Conservation (phyloP, 2,113 vertebrate genomes). For the Phalacrocorax brasilianus region DNA sequence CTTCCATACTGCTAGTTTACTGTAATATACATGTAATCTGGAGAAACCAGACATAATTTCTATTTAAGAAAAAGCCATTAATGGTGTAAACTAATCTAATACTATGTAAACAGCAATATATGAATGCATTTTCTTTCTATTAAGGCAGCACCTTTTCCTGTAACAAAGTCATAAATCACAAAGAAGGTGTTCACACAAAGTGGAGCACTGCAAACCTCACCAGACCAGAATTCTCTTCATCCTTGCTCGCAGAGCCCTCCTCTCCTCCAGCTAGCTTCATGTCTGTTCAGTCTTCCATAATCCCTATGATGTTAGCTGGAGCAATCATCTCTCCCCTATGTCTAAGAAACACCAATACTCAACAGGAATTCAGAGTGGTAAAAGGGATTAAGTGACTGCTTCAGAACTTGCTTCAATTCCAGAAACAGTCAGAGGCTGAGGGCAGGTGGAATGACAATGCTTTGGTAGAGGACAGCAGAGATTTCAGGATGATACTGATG, state of each 20-base stretch:
- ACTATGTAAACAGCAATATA: neutral
- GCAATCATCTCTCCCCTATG: neutral
- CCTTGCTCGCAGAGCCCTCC: neutral
- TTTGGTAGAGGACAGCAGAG: neutral
- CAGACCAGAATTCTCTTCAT: neutral
- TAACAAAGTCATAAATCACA: neutral
- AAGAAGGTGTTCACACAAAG: neutral
- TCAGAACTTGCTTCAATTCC: neutral
- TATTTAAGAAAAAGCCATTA: neutral
- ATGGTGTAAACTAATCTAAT: neutral
- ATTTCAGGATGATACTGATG: neutral
- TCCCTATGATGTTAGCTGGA: neutral
- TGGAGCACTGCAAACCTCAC: neutral
- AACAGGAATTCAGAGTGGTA: neutral
- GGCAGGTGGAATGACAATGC: neutral
- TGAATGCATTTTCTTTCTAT: neutral
- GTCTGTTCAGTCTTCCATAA: neutral
- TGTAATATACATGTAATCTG: neutral
- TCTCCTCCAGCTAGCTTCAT: neutral
- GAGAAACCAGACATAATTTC: neutral
- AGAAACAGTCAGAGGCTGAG: neutral
- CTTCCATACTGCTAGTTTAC: neutral
- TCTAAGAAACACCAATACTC: neutral
- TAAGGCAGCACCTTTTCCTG: neutral
- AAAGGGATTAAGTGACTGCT: neutral